A percentile compares a stretch with the other conserved stretches of the same genome.
These are phyloP conservation scores for Nomada fucata DNA, from an alignment of 2,888 invertebrate genomes.

Conservation along the genomic window DNA sequence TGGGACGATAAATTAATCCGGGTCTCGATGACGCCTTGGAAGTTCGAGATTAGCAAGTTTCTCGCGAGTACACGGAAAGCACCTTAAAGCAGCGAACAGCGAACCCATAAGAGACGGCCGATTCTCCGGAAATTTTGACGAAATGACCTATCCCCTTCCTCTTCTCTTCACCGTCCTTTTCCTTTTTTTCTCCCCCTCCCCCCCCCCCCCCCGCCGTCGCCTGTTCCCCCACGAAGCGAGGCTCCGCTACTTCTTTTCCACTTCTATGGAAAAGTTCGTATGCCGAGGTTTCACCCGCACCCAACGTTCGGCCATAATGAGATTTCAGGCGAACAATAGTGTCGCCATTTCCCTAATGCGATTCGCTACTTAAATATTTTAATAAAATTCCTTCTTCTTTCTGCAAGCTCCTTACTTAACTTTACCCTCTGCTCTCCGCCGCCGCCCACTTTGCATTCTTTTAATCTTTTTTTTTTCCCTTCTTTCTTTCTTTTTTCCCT, in stretches of 20 bases:
- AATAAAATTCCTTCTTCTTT: conserved; percentile 75
- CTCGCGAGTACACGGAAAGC: conserved; percentile 55
- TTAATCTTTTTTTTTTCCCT: conserved; percentile 48
- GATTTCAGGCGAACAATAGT: conserved; percentile 78
- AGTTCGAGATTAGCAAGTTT: conserved; percentile 57
- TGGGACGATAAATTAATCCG: conserved; percentile 55
- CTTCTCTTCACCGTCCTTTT: neutral
- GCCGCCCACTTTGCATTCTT: conserved; percentile 60
- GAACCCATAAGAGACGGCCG: conserved; percentile 42
- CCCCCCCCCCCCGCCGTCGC: neutral
- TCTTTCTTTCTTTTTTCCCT: conserved; percentile 16
- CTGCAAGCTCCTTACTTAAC: conserved; percentile 70
- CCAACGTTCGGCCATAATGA: conserved; percentile 70
- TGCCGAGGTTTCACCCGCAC: conserved; percentile 63
- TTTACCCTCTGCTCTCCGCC: conserved; percentile 48
- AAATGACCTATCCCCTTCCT: conserved; percentile 32
- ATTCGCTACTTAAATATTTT: conserved; percentile 80
- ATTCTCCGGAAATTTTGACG: conserved; percentile 59
- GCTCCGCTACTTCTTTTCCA: conserved; percentile 55
- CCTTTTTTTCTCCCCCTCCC: neutral
- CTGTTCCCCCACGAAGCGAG: neutral
- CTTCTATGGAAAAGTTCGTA: conserved; percentile 69
- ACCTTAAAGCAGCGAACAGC: conserved; percentile 45
- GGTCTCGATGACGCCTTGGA: conserved; percentile 41
- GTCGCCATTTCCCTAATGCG: conserved; percentile 78